Percentiles rank a stretch among this genome's conserved stretches.
Conservation (phyloP, 2,113 vertebrate genomes). For the Myodes glareolus region DNA sequence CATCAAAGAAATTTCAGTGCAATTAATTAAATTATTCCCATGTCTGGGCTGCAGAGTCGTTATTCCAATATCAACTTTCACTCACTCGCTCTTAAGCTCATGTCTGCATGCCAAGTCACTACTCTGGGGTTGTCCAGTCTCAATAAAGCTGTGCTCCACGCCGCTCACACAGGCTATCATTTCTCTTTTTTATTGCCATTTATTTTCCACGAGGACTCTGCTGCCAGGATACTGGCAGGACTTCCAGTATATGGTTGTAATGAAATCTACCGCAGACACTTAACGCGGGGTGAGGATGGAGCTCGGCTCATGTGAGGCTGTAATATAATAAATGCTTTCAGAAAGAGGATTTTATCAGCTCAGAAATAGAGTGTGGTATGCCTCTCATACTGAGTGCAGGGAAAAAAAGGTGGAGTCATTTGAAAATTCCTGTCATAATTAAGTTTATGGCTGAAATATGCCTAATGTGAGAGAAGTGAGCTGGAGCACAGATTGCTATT, state of each 20-base stretch:
- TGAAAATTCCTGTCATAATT: conserved; percentile 85
- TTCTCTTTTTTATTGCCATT: conserved; percentile 99
- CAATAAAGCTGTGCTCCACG: conserved; percentile 94
- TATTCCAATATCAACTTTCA: conserved; percentile 94
- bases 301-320: conserved; percentile 92
- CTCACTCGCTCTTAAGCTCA: conserved; percentile 90
- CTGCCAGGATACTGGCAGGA: conserved; percentile 98
- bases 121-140: conserved; percentile 92
- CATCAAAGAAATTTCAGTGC: conserved; percentile 96
- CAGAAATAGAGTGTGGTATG: conserved; percentile 85
- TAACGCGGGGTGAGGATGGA: conserved; percentile 95
- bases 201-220: conserved; percentile 99
- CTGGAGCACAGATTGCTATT: conserved; percentile 62
- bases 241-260: conserved; percentile 97
- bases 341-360: conserved; percentile 89
- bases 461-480: conserved; percentile 81
- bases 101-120: conserved; percentile 94
- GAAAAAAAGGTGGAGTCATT: conserved; percentile 79
- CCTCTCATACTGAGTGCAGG: conserved; percentile 78
- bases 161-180: conserved; percentile 93
- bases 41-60: conserved; percentile 90
- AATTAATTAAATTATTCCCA: conserved; percentile 99
- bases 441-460: conserved; percentile 84
- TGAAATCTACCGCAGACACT: conserved; percentile 99
- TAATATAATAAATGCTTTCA: conserved; percentile 95